phyloP scores from a whole-genome alignment of 2,113 vertebrate species.

The Lepus americanus region DNA sequence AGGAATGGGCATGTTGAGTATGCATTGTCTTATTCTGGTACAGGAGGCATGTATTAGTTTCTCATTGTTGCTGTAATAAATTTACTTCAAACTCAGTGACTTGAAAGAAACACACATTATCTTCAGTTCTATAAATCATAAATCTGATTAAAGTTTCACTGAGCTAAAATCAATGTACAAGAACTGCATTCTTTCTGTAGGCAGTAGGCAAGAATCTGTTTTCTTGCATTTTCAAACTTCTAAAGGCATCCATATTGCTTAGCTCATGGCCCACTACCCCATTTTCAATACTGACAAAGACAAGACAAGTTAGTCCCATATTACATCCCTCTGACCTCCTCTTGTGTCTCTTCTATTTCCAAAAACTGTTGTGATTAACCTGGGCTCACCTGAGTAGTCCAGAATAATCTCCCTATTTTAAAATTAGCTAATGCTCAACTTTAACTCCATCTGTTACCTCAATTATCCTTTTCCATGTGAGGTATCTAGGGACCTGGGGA shows the following conservation, averaged over 20 bases:
- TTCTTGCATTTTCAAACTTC: neutral
- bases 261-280: neutral
- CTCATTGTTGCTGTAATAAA: neutral
- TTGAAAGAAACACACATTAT: neutral
- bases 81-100: neutral
- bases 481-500: neutral
- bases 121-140: neutral
- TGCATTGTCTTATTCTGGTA: neutral
- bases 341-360: neutral
- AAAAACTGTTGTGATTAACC: neutral
- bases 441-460: neutral
- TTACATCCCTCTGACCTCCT: neutral
- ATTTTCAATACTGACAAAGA: neutral
- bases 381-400: neutral
- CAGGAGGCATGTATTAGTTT: neutral
- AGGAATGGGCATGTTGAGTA: neutral
- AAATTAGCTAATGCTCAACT: neutral
- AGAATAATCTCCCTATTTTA: neutral
- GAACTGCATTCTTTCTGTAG: neutral
- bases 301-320: neutral
- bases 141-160: neutral
- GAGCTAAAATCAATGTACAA: neutral
- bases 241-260: neutral
- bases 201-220: neutral
- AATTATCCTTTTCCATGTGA: conserved; percentile 3